Base-by-base conservation (phyloP, 92 coral and sea anemone genomes). In the Porites divaricata region DNA sequence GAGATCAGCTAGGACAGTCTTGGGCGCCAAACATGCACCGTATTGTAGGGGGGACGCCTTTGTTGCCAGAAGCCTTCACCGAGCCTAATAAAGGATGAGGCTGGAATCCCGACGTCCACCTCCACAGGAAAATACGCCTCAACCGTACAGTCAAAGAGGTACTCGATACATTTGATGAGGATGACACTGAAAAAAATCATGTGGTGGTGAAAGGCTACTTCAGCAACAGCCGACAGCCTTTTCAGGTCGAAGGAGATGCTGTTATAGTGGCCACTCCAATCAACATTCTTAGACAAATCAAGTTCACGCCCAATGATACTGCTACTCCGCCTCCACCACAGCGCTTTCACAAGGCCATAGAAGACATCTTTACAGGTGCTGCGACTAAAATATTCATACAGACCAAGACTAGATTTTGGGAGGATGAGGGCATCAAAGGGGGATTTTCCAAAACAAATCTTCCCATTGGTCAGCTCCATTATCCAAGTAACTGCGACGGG, bases 401-500 rank as follows among this genome's bases (percentile, higher is more conserved):
- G 45, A 35, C 45, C 45, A 35, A 35, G 45, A 35, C 45, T 5
- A 35, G 45, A 35, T 35, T 87, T 81, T 87, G 90, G 90, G 90
- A 88, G 75, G 72, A 65, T 41, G 77, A 87, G 48, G 63, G 26
- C 56, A 87, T 87, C 48, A 81, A 87, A 53, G 90, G 90, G 23
- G 90, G 90, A 59, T 81, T 87, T 69, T 87, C 90, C 9, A 87
- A 87, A 68, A 87, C 90, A 70, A 87, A 87, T 69, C 90, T 87
- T 62, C 90, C 90, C 25, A 87, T 87, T 49, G 90, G 90, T 20
- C 83, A 87, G 80, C 62, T 87, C 64, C 87, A 81, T 87, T 87
- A 87, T 74, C 80, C 84, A 52, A 80, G 64, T 64, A 80, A 80
- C 84, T 14, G 53, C 28, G 51, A 19, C 45, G 84, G 76, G 28